These are phyloP conservation scores for Discoglossus pictus DNA, from an alignment of 2,797 vertebrate species.

Conservation along the genomic window DNA sequence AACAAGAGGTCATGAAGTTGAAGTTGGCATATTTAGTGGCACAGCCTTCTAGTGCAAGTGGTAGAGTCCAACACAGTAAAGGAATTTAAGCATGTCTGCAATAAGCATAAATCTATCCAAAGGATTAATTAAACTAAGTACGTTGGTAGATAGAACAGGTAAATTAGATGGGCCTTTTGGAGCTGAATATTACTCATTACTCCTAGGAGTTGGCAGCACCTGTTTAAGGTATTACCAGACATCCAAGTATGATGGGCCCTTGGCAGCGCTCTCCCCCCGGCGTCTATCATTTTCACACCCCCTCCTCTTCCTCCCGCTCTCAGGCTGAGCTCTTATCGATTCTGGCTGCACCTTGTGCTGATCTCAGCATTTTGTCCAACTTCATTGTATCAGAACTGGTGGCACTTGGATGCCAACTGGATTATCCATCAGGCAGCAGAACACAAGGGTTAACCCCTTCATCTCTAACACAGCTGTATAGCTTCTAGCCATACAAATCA, in stretches of 20 bases:
- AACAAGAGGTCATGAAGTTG: too few species aligned
- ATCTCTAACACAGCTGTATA: not conserved
- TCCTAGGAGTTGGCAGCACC: not conserved
- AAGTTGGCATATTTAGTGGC: too few species aligned
- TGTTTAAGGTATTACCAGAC: not conserved
- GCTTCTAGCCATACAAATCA: too few species aligned
- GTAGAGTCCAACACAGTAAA: too few species aligned
- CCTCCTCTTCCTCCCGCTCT: constrained; percentile 2
- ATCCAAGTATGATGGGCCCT: constrained; percentile 12
- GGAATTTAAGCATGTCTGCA: too few species aligned
- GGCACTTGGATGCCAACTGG: constrained; percentile 9
- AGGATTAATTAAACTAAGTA: too few species aligned
- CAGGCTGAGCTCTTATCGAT: constrained; percentile 35
- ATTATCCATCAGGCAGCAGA: not conserved
- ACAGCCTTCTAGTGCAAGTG: too few species aligned
- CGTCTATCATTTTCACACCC: constrained; percentile 10
- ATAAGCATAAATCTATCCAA: too few species aligned
- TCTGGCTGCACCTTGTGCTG: constrained; percentile 38
- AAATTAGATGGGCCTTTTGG: too few species aligned
- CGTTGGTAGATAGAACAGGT: too few species aligned
- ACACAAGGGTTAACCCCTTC: not conserved
- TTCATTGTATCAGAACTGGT: constrained; percentile 23
- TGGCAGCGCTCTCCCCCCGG: not conserved
- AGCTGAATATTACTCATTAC: not conserved
- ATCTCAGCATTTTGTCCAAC: constrained; percentile 27